Evolutionary conservation across 2,888 invertebrate genomes (phyloP), one percentile per base, ranked within the genome.

Genomic region (Hydropsyche betteni): DNA sequence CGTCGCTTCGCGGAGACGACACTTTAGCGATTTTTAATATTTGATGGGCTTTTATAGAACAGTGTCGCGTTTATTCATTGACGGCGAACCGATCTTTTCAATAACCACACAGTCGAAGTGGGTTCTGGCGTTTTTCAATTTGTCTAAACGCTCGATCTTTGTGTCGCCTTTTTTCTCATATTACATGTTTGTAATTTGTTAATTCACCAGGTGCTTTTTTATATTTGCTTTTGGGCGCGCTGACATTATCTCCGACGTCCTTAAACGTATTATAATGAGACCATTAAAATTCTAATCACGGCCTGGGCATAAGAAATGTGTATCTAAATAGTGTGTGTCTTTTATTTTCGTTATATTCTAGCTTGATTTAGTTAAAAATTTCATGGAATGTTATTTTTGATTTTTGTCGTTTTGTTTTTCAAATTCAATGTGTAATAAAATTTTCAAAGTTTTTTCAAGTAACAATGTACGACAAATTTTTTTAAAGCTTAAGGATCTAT

Each of bases 221-320:
- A 8, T 44, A 44, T 24, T 58, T 58, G 58, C 16, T 58, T 24
- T 58, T 51, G 69, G 44, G 69, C 64, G 44, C 50, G 33, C 44
- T 14, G 68, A 38, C 68, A 44, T 51, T 58, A 24, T 69, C 69
- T 44, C 69, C 14, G 38, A 69, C 38, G 69, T 69, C 69, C 69
- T 69, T 69, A 69, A 69, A 24, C 69, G 44, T 69, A 69, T 69
- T 36, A n/a, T 69, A 69, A 69, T 69, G 36, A 50, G 38, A 44
- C 38, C 24, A 69, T 69, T 69, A 69, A 69, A 51, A 69, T 69
- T 69, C 69, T 69, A 44, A 51, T 38, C 69, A 16, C 24, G 14
- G 44, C 16, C 5, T 50, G 50, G 14, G 44, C 50, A 69, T 44
- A 44, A 69, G 69, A 44, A 55, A 44, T 24, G 14, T 58, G 8